Base-by-base conservation (phyloP, 1,140 invertebrate species). In the Drosophila orena region DNA sequence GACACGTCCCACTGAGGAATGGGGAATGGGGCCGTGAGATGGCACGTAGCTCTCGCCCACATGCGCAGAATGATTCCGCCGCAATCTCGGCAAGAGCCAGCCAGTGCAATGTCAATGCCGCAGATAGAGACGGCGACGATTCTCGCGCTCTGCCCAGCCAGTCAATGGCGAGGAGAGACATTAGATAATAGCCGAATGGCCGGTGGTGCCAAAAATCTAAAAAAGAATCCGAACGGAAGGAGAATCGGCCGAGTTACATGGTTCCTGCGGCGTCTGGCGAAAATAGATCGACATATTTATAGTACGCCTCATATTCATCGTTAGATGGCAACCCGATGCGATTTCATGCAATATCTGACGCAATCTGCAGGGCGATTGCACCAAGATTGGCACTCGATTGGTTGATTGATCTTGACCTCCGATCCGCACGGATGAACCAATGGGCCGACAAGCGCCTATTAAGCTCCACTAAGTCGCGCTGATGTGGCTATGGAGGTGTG, bases 51-150 rank as follows among this genome's bases (percentile, higher is more conserved):
- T 64, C 49, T 52, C 60, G 38, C 42, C 35, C 46, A 56, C 35
- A 62, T 60, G 57, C 52, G 65, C 52, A 54, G 64, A 43, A 35
- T 22, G 8, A 43, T 27, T 46, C 57, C 43, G 22, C 52, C 52
- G 72, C 70, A 77, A 75, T 86, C 71, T 81, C 55, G 64, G 69
- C 57, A 55, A 62, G 62, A 57, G 65, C 53, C 43, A 17, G 61
- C 38, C 54, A 64, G 64, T 10, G 64, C 81, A 86, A 86, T 86
- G 81, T 81, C 81, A 88, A 85, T 85, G 81, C 55, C 81, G 79
- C 40, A 50, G 22, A 34, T 30, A 30, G 30, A 30, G 8, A 30
- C 30, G 30, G 7, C 61, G 5, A 12, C 53, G 30, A 35, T 11
- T 46, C 30, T 34, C 64, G 22, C 64, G 22, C 20, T 35, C 14